A percentile compares a stretch with the other conserved stretches of the same genome.
phyloP scores from a whole-genome alignment of 1,140 invertebrate species.

The Euwallacea fornicatus region DNA sequence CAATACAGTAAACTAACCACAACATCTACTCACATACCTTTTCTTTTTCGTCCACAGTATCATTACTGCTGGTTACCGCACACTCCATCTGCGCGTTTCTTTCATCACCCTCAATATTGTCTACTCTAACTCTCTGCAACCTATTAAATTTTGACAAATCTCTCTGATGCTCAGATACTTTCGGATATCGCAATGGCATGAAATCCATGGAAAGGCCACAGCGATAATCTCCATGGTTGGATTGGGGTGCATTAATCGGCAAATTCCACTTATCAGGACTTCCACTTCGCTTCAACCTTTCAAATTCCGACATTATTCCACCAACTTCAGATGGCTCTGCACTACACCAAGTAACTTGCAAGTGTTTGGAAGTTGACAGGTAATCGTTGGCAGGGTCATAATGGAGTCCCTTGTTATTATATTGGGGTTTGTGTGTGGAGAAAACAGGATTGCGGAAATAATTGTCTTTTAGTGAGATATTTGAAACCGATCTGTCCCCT shows the following conservation, averaged over 20 bases:
- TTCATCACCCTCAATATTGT: not conserved
- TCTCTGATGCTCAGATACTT: no score
- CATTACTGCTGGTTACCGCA: not conserved
- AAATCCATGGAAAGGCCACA: no score
- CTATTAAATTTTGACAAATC: no score
- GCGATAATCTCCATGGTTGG: no score
- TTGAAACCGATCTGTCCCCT: no score
- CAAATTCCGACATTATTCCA: not conserved
- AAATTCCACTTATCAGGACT: no score
- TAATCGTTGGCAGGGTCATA: conserved; percentile 3
- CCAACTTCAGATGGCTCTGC: not conserved
- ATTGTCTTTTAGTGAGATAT: no score
- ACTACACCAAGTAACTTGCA: not conserved
- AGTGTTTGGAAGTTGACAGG: not conserved
- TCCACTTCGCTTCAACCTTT: no score
- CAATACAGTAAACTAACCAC: not conserved
- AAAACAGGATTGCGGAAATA: no score
- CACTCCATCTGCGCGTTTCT: not conserved
- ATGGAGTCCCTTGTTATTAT: not conserved
- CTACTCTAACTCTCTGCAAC: not conserved
- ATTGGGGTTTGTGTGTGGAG: no score
- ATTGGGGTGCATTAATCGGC: no score
- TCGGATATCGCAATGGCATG: no score
- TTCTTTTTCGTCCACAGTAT: not conserved
- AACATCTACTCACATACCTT: not conserved